Evolutionary conservation across 53 echinoderm and acorn worm genomes (phyloP).

Genomic region (Apostichopus leukothele): DNA sequence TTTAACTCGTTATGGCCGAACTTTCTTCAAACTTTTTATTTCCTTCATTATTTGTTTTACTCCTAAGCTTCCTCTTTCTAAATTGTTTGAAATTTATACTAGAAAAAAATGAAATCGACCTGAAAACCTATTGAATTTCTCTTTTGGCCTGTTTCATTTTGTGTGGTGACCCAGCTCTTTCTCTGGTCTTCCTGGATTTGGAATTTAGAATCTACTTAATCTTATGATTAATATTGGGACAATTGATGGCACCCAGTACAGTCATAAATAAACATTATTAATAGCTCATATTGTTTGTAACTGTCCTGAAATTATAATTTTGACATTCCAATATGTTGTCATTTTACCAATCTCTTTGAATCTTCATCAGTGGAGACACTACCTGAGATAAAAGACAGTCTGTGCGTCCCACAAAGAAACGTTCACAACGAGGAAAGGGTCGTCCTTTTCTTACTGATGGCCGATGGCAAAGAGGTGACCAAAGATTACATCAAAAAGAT

Average conservation of each 20-base stretch:
- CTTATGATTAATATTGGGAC: too few species aligned
- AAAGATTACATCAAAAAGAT: slow-evolving; percentile 66
- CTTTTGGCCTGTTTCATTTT: too few species aligned
- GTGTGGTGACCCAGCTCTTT: too few species aligned
- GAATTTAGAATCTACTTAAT: too few species aligned
- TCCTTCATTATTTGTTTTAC: too few species aligned
- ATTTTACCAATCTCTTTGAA: neutral
- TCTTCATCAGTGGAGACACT: slow-evolving; percentile 76
- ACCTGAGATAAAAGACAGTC: slow-evolving; percentile 90
- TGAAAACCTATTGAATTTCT: too few species aligned
- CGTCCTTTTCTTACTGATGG: slow-evolving; percentile 91
- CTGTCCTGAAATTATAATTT: neutral
- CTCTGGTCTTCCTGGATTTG: too few species aligned
- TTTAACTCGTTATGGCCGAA: too few species aligned
- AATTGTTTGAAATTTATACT: neutral
- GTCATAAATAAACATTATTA: neutral
- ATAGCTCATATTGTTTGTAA: neutral
- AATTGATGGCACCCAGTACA: too few species aligned
- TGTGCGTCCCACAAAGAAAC: slow-evolving; percentile 92
- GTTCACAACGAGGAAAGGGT: slow-evolving; percentile 82
- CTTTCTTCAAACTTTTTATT: too few species aligned
- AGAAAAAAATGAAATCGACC: too few species aligned
- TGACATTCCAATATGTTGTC: neutral
- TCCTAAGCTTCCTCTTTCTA: neutral
- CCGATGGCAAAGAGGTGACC: slow-evolving; percentile 58